Evolutionary conservation across 2,888 invertebrate genomes (phyloP), one percentile per base, ranked within the genome.

Genomic region (Drosophila pullipes): DNA sequence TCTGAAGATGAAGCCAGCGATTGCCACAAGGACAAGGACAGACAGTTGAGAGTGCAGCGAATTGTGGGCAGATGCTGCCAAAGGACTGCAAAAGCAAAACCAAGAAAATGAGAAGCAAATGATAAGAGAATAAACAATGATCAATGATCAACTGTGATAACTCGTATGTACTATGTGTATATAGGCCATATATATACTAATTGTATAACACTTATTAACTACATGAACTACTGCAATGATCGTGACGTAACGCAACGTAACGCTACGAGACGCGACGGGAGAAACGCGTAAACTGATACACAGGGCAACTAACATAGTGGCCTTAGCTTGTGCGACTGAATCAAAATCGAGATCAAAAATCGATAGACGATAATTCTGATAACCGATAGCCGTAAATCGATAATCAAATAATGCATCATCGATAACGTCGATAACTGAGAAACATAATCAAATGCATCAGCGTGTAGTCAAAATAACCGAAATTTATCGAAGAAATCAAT

Each of bases 251-350:
- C n/a, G 31, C 13, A 30, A 31, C 37, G 54, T 18, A 25, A 55
- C n/a, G 88, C 31, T 68, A 39, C 58, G 59, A 44, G 66, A 72
- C 81, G 86, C 58, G 87, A 44, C 31, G 49, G 54, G 64, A n/a
- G 30, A 39, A 16, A 25, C 44, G 58, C 54, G 31, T 16, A 28
- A 60, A 78, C 59, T 62, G 53, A 84, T 68, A 85, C 64, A 74
- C 69, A 73, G 76, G 84, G 77, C 70, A 69, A 77, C 82, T 84
- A 76, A 66, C 53, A 72, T 61, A 76, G 91, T 90, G 85, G 90
- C 91, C 91, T 91, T 85, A 91, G 82, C 74, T 91, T 76, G 85
- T 85, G 91, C 80, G 91, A 85, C 91, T 85, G 85, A 85, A 83
- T 78, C 64, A 67, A 83, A 76, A 73, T 58, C 78, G 33, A 73